phyloP scores from a whole-genome alignment of 2,888 invertebrate species.

The Synanthedon andrenaeformis region DNA sequence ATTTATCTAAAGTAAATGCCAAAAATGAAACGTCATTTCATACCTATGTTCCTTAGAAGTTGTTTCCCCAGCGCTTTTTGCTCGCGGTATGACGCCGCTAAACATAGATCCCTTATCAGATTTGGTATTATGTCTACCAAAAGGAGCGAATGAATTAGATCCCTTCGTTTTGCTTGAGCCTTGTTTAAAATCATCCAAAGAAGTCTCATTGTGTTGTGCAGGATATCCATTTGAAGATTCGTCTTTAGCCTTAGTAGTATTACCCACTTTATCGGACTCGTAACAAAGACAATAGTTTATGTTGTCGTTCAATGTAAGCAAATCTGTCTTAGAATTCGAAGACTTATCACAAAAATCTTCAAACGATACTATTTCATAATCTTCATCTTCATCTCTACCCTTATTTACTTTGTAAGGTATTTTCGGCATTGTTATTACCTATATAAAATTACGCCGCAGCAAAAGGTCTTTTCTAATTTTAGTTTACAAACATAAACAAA shows the following conservation, averaged over 20 bases:
- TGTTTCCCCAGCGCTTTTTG: constrained; percentile 36
- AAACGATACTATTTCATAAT: constrained; percentile 69
- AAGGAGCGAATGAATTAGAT: constrained; percentile 47
- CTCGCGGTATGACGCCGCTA: constrained; percentile 47
- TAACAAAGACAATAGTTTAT: constrained; percentile 64
- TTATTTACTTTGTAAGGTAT: constrained; percentile 58
- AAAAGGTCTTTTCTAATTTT: background rate
- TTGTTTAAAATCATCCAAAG: constrained; percentile 44
- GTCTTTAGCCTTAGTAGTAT: constrained; percentile 34
- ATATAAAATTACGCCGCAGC: background rate
- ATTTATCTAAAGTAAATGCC: no score
- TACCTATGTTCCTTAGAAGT: constrained; percentile 7
- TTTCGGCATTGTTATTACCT: constrained; percentile 53
- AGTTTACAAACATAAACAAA: background rate
- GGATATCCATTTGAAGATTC: constrained; percentile 39
- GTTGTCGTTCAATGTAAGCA: constrained; percentile 65
- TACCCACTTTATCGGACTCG: constrained; percentile 42
- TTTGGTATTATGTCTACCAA: constrained; percentile 40
- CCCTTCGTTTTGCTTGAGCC: constrained; percentile 38
- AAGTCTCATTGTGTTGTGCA: constrained; percentile 49
- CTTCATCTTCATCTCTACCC: constrained; percentile 46
- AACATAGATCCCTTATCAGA: constrained; percentile 35
- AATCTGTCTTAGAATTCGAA: constrained; percentile 62
- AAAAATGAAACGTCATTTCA: background rate
- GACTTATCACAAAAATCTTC: constrained; percentile 72